Evolutionary conservation across 2,888 invertebrate species (phyloP).

Genomic region (Agrochola litura): DNA sequence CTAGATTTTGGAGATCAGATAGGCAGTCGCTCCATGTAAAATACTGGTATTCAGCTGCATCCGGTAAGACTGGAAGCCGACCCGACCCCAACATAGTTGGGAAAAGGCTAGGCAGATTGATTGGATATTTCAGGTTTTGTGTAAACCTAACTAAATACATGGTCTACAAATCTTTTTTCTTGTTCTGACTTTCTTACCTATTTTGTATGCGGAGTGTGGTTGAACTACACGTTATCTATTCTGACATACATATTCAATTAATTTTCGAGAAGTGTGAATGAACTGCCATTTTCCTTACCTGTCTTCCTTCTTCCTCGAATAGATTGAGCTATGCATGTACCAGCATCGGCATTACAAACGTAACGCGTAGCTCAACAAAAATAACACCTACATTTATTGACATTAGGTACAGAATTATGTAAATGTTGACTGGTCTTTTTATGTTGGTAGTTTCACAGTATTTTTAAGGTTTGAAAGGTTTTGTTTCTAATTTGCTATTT

Average conservation of each 20-base stretch:
- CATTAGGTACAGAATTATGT: neutral
- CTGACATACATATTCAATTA: constrained; percentile 23
- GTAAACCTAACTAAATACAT: neutral
- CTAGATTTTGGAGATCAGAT: too few species aligned
- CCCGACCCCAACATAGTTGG: too few species aligned
- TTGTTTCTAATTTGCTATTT: neutral
- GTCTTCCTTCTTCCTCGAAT: constrained; percentile 45
- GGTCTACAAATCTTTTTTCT: neutral
- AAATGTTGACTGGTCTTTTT: neutral
- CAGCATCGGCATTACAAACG: neutral
- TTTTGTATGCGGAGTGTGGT: neutral
- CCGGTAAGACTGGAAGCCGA: too few species aligned
- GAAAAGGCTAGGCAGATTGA: too few species aligned
- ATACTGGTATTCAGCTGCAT: too few species aligned
- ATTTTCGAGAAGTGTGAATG: constrained; percentile 44
- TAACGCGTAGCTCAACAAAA: neutral
- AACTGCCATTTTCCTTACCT: constrained; percentile 48
- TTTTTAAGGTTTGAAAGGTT: neutral
- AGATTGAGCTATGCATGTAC: constrained; percentile 3
- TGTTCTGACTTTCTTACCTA: neutral
- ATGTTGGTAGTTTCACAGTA: neutral
- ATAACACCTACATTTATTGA: neutral
- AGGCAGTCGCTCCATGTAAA: too few species aligned
- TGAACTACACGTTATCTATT: constrained; percentile 1
- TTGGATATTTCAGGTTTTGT: neutral